phyloP scores from a whole-genome alignment of 1,140 invertebrate genomes.

The Drosophila mayri region DNA sequence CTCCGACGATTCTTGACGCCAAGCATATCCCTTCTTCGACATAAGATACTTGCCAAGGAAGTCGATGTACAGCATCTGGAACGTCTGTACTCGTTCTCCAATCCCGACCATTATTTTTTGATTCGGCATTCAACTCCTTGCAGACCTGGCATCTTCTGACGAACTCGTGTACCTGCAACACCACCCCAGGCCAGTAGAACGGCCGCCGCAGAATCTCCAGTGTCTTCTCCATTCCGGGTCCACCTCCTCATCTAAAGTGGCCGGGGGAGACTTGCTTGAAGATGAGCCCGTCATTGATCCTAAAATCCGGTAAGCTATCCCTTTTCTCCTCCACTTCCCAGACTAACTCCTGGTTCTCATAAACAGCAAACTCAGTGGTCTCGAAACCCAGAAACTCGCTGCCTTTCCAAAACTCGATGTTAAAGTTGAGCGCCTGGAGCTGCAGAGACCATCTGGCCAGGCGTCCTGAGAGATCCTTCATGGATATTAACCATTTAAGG shows the following conservation, averaged over 20 bases:
- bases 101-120: no score
- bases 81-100: no score
- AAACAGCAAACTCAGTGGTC: background rate
- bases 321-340: background rate
- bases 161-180: background rate
- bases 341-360: background rate
- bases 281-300: background rate
- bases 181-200: no score
- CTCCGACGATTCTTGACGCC: no score
- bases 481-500: no score
- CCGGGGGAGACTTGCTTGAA: background rate
- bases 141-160: background rate
- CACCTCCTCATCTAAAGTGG: background rate
- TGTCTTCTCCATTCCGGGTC: background rate
- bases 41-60: no score
- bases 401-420: background rate
- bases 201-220: no score
- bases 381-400: background rate
- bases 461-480: no score
- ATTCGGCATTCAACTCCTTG: no score
- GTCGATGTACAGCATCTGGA: no score
- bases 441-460: background rate
- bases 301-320: background rate
- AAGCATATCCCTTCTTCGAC: no score
- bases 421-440: background rate